phyloP scores from a whole-genome alignment of 2,113 vertebrate species.

The Parus major region DNA sequence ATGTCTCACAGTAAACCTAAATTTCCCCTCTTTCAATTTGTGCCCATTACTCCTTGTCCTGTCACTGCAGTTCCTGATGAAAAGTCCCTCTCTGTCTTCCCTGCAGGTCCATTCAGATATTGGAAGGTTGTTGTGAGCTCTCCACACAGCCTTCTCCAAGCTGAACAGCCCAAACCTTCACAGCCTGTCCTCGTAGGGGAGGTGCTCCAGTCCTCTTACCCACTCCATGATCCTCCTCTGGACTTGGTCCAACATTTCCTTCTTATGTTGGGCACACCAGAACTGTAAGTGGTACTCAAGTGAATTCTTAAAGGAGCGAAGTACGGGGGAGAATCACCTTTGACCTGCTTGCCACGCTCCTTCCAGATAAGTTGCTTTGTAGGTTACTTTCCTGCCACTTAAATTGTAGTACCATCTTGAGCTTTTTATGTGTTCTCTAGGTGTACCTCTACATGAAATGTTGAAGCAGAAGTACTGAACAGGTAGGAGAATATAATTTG shows the following conservation, averaged over 20 bases:
- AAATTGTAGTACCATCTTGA: neutral
- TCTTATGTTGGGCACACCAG: neutral
- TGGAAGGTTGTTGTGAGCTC: neutral
- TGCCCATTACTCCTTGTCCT: neutral
- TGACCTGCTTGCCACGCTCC: neutral
- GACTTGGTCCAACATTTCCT: neutral
- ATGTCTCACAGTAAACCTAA: neutral
- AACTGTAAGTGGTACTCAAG: neutral
- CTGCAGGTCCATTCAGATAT: neutral
- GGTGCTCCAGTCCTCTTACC: neutral
- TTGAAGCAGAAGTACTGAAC: neutral
- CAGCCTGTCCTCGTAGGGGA: neutral
- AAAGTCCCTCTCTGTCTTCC: neutral
- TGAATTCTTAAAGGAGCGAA: neutral
- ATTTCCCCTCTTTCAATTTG: neutral
- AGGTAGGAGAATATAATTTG: neutral
- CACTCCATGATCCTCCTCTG: neutral
- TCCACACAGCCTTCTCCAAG: neutral
- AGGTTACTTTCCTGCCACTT: neutral
- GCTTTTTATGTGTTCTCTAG: neutral
- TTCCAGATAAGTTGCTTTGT: neutral
- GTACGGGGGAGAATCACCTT: neutral
- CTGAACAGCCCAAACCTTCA: neutral
- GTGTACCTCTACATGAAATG: neutral
- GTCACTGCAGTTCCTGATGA: neutral